Evolutionary conservation across 2,888 invertebrate species (phyloP).

Genomic region (Nephrocerus scutellatus): DNA sequence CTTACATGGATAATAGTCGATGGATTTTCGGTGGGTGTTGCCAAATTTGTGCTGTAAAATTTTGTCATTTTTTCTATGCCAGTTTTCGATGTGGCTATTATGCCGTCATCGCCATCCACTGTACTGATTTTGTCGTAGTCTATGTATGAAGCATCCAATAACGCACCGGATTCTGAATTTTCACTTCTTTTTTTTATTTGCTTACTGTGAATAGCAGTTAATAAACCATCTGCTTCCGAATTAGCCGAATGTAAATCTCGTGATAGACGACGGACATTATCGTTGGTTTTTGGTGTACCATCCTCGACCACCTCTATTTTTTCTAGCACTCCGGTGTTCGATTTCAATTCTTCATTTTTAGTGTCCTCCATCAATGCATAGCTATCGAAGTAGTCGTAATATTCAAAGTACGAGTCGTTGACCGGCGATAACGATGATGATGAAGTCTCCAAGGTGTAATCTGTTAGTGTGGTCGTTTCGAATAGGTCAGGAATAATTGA

Average conservation of each 20-base stretch:
- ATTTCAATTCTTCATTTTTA: constrained; percentile 9
- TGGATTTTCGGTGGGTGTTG: constrained; percentile 25
- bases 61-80: constrained; percentile 24
- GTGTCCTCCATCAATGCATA: constrained; percentile 18
- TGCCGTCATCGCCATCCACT: constrained; percentile 20
- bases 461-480: no score
- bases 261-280: no score
- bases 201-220: no score
- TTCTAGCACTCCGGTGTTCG: not conserved
- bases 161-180: no score
- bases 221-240: constrained; percentile 24
- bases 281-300: constrained; percentile 9
- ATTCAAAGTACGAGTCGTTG: constrained; percentile 37
- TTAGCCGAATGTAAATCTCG: constrained; percentile 29
- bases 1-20: no score
- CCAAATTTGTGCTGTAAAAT: constrained; percentile 21
- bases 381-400: constrained; percentile 41
- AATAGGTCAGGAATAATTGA: not conserved
- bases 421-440: constrained; percentile 28
- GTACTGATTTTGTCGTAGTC: no score
- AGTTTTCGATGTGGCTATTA: constrained; percentile 25
- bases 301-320: not conserved
- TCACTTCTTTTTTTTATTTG: no score
- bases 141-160: no score
- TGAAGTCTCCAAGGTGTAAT: no score